Evolutionary conservation across 2,888 invertebrate genomes (phyloP), one percentile per base, ranked within the genome.

Genomic region (Apodemia hepburni): DNA sequence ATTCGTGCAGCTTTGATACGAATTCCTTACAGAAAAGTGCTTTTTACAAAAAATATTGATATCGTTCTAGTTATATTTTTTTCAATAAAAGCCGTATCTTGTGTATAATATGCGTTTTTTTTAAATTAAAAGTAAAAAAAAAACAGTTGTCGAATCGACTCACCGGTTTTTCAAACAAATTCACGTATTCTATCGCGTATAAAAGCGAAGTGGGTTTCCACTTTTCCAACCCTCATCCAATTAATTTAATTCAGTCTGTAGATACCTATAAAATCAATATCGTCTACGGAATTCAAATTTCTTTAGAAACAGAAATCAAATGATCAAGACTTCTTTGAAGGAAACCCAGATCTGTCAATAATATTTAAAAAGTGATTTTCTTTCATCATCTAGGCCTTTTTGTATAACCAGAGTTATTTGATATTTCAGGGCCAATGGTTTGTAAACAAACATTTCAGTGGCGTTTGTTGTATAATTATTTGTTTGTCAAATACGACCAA

Each of bases 261-360:
- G 27, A 27, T 15, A 54, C 57, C 57, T 27, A 27, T 57, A 61
- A n/a, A 61, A 61, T 54, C 42, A 22, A 61, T 61, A 57, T 22
- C 57, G 27, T 38, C 42, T 54, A 54, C 12, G 38, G 38, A 27
- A 54, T 42, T 61, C 27, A 57, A 61, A 61, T 61, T 45, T 61
- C 57, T 42, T 42, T 17, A 27, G 61, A 38, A 54, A 57, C 22
- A 61, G n/a, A 54, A 57, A 61, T 61, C 61, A 57, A 42, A 61
- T 57, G 45, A 57, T 54, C 54, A 54, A 54, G 22, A 54, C 27
- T 15, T 7, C 27, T 54, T 54, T 51, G 51, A 51, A 51, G 17
- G 29, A 27, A 54, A 54, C 51, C 27, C 27, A 27, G 22, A 27
- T 29, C 54, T 54, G 54, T 54, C 54, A 54, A 61, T 18, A 45